Conservation (phyloP, 2,797 vertebrate species). For the Paguma larvata region DNA sequence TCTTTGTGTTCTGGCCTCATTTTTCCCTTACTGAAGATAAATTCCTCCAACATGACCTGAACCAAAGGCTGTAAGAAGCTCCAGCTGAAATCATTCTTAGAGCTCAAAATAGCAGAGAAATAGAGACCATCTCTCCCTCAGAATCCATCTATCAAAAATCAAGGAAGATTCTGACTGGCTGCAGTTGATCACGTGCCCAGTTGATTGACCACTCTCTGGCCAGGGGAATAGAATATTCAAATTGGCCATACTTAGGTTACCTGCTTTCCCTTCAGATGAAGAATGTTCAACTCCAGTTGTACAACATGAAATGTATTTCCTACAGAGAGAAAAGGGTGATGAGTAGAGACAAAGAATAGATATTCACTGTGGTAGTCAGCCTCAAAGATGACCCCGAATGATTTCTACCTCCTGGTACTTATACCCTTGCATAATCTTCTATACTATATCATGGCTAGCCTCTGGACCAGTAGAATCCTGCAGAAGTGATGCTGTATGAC, state of each 20-base stretch:
- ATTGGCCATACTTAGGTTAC: neutral
- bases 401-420: neutral
- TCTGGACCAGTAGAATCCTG: neutral
- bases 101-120: constrained; percentile 34
- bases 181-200: neutral
- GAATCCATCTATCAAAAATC: constrained; percentile 40
- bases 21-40: constrained; percentile 66
- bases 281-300: neutral
- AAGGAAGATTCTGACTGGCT: neutral
- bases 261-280: neutral
- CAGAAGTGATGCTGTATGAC: neutral
- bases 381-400: neutral
- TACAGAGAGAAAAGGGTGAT: neutral
- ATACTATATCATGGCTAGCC: neutral
- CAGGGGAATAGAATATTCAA: neutral
- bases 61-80: constrained; percentile 32
- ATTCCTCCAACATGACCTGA: constrained; percentile 13
- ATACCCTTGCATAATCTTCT: neutral
- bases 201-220: neutral
- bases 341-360: neutral
- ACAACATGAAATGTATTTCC: neutral
- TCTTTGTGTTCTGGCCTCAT: constrained; percentile 43
- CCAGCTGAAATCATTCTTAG: constrained; percentile 24
- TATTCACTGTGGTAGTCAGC: neutral
- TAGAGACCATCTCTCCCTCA: neutral